Evolutionary conservation across 2,888 invertebrate species (phyloP).

Genomic region (Monoplex corrugatus): DNA sequence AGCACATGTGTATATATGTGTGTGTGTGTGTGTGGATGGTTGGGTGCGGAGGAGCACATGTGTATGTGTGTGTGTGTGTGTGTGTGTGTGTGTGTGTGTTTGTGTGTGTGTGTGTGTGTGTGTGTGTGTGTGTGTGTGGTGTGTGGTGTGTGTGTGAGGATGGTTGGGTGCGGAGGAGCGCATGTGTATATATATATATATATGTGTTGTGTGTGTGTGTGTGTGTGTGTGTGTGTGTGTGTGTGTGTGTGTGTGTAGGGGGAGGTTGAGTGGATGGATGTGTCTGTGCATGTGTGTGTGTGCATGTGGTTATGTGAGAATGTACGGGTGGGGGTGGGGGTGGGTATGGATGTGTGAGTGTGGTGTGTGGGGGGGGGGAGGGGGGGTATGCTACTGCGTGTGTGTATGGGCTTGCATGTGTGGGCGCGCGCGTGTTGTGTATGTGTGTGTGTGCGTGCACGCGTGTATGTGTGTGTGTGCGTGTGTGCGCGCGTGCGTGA

Average conservation of each 20-base stretch:
- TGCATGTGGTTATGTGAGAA: background rate
- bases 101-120: background rate
- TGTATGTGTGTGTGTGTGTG: background rate
- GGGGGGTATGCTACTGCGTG: background rate
- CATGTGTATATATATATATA: background rate
- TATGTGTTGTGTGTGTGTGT: background rate
- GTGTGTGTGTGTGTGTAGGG: background rate
- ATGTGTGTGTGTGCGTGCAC: background rate
- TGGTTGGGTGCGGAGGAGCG: background rate
- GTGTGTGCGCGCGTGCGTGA: background rate
- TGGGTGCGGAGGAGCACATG: background rate
- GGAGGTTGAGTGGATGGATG: background rate
- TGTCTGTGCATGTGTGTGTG: background rate
- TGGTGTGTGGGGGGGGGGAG: background rate
- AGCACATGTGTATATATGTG: no score
- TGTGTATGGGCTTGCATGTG: background rate
- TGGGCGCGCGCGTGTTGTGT: background rate
- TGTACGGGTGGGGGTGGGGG: background rate
- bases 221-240: slow-evolving; percentile 22
- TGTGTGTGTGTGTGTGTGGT: background rate
- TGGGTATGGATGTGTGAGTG: background rate
- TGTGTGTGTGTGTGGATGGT: no score
- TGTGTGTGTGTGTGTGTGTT: background rate
- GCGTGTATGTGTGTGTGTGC: background rate
- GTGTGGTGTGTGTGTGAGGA: background rate